A percentile compares a stretch with the other conserved stretches of the same genome.
These are phyloP conservation scores for Watsonalla binaria DNA, from an alignment of 2,888 invertebrate species.

Conservation along the genomic window DNA sequence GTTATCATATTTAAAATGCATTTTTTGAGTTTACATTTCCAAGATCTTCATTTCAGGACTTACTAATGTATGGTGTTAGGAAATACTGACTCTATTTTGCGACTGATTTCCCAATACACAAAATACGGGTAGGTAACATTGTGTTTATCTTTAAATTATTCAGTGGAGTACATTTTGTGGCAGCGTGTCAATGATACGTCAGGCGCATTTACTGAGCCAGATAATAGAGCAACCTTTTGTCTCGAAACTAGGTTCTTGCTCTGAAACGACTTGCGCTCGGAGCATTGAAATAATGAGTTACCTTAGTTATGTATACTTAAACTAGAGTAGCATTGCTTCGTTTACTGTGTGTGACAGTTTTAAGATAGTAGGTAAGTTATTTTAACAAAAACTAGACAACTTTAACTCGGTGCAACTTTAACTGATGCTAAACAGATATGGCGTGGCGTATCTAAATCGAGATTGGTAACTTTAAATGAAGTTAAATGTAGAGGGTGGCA, in stretches of 20 bases:
- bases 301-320: constrained; percentile 38
- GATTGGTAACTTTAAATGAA: constrained; percentile 6
- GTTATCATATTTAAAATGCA: too few species aligned
- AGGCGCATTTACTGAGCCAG: constrained; percentile 39
- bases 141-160: constrained; percentile 32
- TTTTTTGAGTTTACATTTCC: too few species aligned
- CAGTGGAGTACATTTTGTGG: constrained; percentile 36
- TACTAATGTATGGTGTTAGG: background rate
- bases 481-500: too few species aligned
- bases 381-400: constrained; percentile 11
- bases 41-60: background rate
- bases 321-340: constrained; percentile 45
- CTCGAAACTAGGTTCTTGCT: constrained; percentile 27
- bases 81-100: background rate
- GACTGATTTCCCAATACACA: background rate
- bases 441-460: constrained; percentile 8
- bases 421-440: background rate
- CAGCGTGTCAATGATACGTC: constrained; percentile 49
- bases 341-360: constrained; percentile 16
- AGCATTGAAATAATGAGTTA: constrained; percentile 47
- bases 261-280: constrained; percentile 30
- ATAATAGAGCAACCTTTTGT: constrained; percentile 56
- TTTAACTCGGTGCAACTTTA: background rate
- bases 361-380: constrained; percentile 16
- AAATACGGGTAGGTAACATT: constrained; percentile 16